Conservation (phyloP, 2,797 vertebrate genomes). For the Cheirogaleus major region DNA sequence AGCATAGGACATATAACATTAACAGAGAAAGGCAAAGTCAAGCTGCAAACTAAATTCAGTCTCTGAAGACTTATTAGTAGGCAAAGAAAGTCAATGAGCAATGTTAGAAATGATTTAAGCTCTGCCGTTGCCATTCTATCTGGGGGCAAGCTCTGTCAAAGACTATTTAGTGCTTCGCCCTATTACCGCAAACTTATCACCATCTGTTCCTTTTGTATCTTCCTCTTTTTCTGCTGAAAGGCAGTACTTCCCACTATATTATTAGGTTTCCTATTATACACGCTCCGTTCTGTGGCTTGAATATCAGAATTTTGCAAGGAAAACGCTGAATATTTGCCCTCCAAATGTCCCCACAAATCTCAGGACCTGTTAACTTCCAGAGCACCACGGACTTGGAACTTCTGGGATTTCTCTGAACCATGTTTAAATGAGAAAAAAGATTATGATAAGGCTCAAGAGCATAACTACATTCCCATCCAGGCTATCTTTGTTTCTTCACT, state of each 20-base stretch:
- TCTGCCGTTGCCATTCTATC: slow-evolving; percentile 37
- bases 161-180: slow-evolving; percentile 64
- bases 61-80: slow-evolving; percentile 66
- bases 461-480: background rate
- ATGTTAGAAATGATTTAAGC: slow-evolving; percentile 63
- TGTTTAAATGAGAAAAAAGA: background rate
- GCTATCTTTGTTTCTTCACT: slow-evolving; percentile 34
- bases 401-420: slow-evolving; percentile 25
- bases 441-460: background rate
- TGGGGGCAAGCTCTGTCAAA: slow-evolving; percentile 67
- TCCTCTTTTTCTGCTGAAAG: slow-evolving; percentile 59
- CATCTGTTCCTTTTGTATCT: slow-evolving; percentile 71
- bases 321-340: slow-evolving; percentile 58
- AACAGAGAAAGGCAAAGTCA: slow-evolving; percentile 50
- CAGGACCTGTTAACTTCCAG: background rate
- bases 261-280: slow-evolving; percentile 68
- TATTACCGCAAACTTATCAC: slow-evolving; percentile 65
- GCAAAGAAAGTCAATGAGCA: slow-evolving; percentile 66
- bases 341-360: background rate
- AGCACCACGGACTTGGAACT: background rate
- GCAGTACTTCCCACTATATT: slow-evolving; percentile 59
- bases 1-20: background rate
- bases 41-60: slow-evolving; percentile 36
- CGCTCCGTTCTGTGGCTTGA: slow-evolving; percentile 40
- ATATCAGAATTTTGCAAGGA: slow-evolving; percentile 20